Evolutionary conservation across 2,113 vertebrate species (phyloP).

Genomic region (Chamaetylas fuelleborni): DNA sequence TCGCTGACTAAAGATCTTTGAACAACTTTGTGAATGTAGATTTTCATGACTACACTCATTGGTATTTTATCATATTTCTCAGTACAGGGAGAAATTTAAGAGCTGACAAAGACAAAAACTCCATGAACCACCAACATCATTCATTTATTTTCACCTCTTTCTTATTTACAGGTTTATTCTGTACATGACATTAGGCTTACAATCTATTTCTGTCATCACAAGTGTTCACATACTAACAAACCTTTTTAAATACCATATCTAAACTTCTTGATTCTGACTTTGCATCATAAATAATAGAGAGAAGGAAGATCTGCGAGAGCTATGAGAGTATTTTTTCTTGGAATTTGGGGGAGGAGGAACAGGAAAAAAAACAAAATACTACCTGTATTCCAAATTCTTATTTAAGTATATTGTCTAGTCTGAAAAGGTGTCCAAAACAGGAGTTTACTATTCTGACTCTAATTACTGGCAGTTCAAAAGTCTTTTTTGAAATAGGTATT

Average conservation of each 20-base stretch:
- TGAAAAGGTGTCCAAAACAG: neutral
- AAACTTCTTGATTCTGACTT: neutral
- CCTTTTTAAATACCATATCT: neutral
- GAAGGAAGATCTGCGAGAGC: neutral
- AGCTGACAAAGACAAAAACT: neutral
- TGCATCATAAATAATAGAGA: neutral
- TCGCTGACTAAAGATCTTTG: neutral
- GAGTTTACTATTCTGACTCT: neutral
- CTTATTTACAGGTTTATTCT: neutral
- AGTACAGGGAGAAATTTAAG: neutral
- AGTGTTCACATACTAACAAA: neutral
- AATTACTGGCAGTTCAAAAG: neutral
- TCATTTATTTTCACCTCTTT: neutral
- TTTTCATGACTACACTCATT: neutral
- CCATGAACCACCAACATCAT: neutral
- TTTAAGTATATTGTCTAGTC: neutral
- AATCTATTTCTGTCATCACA: neutral
- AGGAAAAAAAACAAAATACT: neutral
- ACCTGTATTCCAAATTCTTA: neutral
- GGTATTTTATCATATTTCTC: neutral
- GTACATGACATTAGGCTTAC: neutral
- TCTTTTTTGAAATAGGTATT: neutral
- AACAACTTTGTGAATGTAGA: neutral
- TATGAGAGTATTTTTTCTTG: neutral
- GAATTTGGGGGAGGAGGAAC: accelerated